These are phyloP conservation scores for Dolichotis patagonum DNA, from an alignment of 2,113 vertebrate genomes.

Conservation along the genomic window DNA sequence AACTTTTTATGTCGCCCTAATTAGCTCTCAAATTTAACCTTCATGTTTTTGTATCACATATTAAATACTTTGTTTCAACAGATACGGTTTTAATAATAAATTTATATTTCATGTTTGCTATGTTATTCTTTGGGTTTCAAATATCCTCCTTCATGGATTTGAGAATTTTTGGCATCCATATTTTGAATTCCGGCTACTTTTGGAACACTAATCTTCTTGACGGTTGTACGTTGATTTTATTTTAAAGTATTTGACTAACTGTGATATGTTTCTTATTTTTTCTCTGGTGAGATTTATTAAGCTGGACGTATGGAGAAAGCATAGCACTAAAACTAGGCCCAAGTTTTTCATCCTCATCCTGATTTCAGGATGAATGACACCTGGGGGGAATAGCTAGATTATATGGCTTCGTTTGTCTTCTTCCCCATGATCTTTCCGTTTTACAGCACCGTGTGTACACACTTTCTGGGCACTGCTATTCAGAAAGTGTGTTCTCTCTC, in stretches of 20 bases:
- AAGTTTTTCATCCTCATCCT: neutral
- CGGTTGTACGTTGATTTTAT: neutral
- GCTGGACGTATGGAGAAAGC: neutral
- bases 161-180: neutral
- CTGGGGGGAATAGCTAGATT: neutral
- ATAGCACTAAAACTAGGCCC: neutral
- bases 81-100: neutral
- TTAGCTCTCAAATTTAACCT: neutral
- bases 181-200: neutral
- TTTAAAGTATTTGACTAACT: neutral
- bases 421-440: neutral
- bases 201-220: neutral
- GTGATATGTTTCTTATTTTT: neutral
- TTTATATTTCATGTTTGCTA: neutral
- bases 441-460: neutral
- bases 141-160: neutral
- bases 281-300: neutral
- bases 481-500: neutral
- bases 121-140: neutral
- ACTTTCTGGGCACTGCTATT: neutral
- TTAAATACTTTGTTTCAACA: neutral
- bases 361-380: neutral
- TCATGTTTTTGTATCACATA: neutral
- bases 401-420: neutral
- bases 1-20: neutral